These are phyloP conservation scores for Scyliorhinus canicula DNA, from an alignment of 2,797 vertebrate species.

Conservation along the genomic window DNA sequence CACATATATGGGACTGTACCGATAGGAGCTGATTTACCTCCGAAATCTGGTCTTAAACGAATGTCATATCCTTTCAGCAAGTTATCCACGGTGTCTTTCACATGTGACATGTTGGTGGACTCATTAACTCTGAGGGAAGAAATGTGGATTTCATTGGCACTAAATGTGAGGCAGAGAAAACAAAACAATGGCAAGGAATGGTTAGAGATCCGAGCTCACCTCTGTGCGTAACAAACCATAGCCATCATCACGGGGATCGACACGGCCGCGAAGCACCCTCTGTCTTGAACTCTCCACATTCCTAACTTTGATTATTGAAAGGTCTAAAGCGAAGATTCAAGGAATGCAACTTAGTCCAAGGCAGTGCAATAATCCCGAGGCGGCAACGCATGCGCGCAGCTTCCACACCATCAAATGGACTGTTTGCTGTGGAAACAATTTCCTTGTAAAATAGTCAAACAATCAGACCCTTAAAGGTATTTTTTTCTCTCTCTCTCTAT, in stretches of 20 bases:
- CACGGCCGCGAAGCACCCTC: conserved; percentile 63
- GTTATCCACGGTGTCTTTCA: conserved; percentile 78
- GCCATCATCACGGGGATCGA: conserved; percentile 65
- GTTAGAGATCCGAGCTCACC: conserved; percentile 62
- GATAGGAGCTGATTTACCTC: conserved; percentile 59
- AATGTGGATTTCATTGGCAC: conserved; percentile 45
- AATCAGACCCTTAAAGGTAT: conserved; percentile 49
- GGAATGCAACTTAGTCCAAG: conserved; percentile 63
- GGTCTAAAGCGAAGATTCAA: conserved; percentile 57
- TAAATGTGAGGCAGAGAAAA: conserved; percentile 49
- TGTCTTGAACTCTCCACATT: conserved; percentile 63
- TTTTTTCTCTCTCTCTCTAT: conserved; percentile 25
- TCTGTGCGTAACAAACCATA: conserved; percentile 73
- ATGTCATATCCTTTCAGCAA: conserved; percentile 81
- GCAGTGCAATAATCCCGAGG: conserved; percentile 57
- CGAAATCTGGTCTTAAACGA: conserved; percentile 76
- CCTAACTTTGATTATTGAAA: conserved; percentile 55
- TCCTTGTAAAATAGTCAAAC: conserved; percentile 44
- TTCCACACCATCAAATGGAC: conserved; percentile 54
- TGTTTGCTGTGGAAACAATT: conserved; percentile 47
- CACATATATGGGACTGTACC: background rate
- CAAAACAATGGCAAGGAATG: conserved; percentile 40
- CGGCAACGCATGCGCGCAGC: conserved; percentile 66
- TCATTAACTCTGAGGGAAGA: conserved; percentile 66
- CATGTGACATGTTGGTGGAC: conserved; percentile 78